These are phyloP conservation scores for Limnephilus auricula DNA, from an alignment of 2,888 invertebrate species.

Conservation along the genomic window DNA sequence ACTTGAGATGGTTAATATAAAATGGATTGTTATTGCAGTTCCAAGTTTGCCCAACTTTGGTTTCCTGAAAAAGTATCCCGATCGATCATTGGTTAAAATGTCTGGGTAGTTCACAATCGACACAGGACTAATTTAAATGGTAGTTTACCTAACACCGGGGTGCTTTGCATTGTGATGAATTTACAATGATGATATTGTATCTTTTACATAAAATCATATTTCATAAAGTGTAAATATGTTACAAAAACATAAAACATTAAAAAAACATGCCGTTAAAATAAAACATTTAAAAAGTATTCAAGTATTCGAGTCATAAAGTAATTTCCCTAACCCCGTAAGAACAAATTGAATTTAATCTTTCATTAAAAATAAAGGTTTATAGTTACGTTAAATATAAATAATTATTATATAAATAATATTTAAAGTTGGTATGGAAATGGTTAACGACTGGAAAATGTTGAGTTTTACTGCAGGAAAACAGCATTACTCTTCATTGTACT, in stretches of 20 bases:
- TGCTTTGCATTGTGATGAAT: neutral
- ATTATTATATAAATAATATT: slow-evolving; percentile 20
- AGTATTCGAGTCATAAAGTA: neutral
- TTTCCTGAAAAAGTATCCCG: too few relatives aligned
- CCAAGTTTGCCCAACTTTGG: too few relatives aligned
- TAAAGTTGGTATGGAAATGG: slow-evolving; percentile 37
- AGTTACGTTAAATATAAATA: neutral
- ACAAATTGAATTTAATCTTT: neutral
- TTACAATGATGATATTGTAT: neutral
- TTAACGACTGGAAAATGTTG: slow-evolving; percentile 33
- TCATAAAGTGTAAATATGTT: neutral
- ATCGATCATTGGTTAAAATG: too few relatives aligned
- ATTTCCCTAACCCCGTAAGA: neutral
- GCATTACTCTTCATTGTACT: slow-evolving; percentile 29
- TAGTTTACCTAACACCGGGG: neutral
- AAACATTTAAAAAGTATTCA: neutral
- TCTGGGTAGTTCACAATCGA: too few relatives aligned
- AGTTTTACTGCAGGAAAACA: slow-evolving; percentile 10
- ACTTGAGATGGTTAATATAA: too few relatives aligned
- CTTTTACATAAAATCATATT: neutral
- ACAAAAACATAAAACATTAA: neutral
- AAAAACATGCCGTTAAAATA: too few relatives aligned
- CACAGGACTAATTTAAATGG: neutral
- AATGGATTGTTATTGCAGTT: too few relatives aligned
- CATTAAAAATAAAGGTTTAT: neutral